Base-by-base conservation (phyloP, 2,888 invertebrate species). In the Nasonia oneida region DNA sequence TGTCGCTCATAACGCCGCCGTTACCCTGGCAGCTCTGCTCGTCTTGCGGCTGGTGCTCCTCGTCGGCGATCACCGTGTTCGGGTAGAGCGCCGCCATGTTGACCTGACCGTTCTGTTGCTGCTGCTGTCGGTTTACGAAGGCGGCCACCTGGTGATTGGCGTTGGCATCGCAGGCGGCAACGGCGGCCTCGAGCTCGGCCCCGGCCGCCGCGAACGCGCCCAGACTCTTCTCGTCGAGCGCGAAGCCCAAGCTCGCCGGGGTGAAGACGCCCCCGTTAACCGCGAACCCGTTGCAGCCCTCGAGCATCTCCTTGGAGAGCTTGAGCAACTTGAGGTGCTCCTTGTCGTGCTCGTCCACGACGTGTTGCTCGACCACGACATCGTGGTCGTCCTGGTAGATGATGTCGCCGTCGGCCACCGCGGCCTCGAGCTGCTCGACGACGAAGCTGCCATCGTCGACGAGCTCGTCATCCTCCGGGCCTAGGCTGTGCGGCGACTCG, bases 261-360 rank as follows among this genome's bases (percentile, higher is more conserved):
- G 75, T 57, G 42, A 61, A 77, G 39, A 76, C 81, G 67, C 77
- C 71, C 5, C 86, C 86, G 80, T 83, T 87, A 47, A 87, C 87
- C 75, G 86, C 77, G 79, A 47, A 81, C 0, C 86, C 87, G 61
- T 86, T 84, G 82, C 82, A 83, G 47, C 83, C 87, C 23, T 84
- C 88, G 57, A 87, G 86, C 87, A 87, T 87, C 61, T 87, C 87
- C 86, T 87, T 87, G 50, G 86, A 80, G 15, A 87, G 64, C 82
- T 87, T 87, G 74, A 87, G 85, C 8, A 87, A 67, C 81, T 87
- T 87, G 84, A 87, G 86, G 23, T 87, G 84, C 61, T 86, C 87
- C 83, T 85, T 85, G 33, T 86, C 84, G 15, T 83, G 80, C 18
- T 83, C 80, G 70, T 75, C 82, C 39, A 71, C 39, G 39, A 33